Evolutionary conservation across 53 echinoderm and acorn worm species (phyloP).

Genomic region (Pentamera pediparva): DNA sequence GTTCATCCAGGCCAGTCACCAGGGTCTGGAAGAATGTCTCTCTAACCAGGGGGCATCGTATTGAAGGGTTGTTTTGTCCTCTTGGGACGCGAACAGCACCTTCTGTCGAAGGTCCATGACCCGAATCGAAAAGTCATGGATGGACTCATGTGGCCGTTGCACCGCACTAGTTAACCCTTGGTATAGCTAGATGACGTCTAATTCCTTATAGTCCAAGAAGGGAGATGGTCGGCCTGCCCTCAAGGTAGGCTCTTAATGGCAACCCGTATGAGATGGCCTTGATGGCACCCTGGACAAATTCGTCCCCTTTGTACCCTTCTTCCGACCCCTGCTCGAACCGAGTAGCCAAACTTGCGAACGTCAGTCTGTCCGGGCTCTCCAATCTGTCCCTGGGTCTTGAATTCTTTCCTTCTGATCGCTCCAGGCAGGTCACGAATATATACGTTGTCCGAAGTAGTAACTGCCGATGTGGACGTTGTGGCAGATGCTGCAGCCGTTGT

Average conservation of each 20-base stretch:
- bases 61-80: slow-evolving; percentile 11
- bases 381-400: slow-evolving; percentile 46
- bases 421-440: background rate
- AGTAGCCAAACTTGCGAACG: slow-evolving; percentile 21
- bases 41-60: slow-evolving; percentile 35
- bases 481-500: too few species aligned
- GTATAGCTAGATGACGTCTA: slow-evolving; percentile 17
- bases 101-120: slow-evolving; percentile 42
- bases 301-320: slow-evolving; percentile 18
- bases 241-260: slow-evolving; percentile 30
- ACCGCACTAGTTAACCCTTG: slow-evolving; percentile 31
- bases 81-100: slow-evolving; percentile 36
- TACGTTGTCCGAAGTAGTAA: background rate
- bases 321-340: slow-evolving; percentile 32
- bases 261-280: slow-evolving; percentile 24
- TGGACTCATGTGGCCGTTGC: slow-evolving; percentile 10
- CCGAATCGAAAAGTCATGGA: slow-evolving; percentile 41
- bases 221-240: slow-evolving; percentile 16
- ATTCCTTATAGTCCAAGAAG: slow-evolving; percentile 38
- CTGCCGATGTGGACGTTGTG: too few species aligned
- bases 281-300: slow-evolving; percentile 37
- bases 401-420: slow-evolving; percentile 31
- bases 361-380: slow-evolving; percentile 48
- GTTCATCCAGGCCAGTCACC: slow-evolving; percentile 41
- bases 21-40: slow-evolving; percentile 36